Percentiles rank a stretch among this genome's conserved stretches.
Evolutionary conservation across 2,888 invertebrate genomes (phyloP).

Genomic region (Nudaria mundana): DNA sequence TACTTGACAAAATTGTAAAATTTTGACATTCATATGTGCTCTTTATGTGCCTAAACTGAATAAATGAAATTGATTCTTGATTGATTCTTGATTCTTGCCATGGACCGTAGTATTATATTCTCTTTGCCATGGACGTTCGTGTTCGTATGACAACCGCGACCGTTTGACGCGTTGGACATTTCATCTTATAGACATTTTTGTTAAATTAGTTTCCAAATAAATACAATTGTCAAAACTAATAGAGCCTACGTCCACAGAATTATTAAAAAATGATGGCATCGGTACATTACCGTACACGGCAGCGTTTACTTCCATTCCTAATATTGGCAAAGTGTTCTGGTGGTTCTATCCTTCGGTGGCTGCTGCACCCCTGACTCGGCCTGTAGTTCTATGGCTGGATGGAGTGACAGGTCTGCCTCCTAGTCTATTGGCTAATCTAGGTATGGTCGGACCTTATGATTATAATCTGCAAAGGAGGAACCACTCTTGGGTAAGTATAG

Average conservation of each 20-base stretch:
- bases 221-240: too few relatives aligned
- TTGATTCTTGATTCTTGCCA: too few relatives aligned
- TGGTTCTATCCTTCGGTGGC: constrained; percentile 90
- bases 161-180: too few relatives aligned
- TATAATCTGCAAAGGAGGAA: constrained; percentile 82
- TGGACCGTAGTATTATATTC: too few relatives aligned
- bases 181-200: too few relatives aligned
- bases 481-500: constrained; percentile 85
- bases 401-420: constrained; percentile 91
- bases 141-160: too few relatives aligned
- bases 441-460: constrained; percentile 89
- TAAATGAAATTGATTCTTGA: too few relatives aligned
- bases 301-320: constrained; percentile 86
- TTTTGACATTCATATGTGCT: too few relatives aligned
- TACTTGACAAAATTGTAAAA: too few relatives aligned
- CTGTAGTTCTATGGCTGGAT: constrained; percentile 93
- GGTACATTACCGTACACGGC: constrained; percentile 85
- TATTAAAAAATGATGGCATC: constrained; percentile 60
- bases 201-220: too few relatives aligned
- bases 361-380: constrained; percentile 67
- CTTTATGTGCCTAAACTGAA: too few relatives aligned
- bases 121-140: too few relatives aligned
- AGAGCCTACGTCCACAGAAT: constrained; percentile 43
- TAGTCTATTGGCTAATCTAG: constrained; percentile 92
- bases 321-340: constrained; percentile 90